phyloP scores from a whole-genome alignment of 2,888 invertebrate genomes.

The Cepaea hortensis region DNA sequence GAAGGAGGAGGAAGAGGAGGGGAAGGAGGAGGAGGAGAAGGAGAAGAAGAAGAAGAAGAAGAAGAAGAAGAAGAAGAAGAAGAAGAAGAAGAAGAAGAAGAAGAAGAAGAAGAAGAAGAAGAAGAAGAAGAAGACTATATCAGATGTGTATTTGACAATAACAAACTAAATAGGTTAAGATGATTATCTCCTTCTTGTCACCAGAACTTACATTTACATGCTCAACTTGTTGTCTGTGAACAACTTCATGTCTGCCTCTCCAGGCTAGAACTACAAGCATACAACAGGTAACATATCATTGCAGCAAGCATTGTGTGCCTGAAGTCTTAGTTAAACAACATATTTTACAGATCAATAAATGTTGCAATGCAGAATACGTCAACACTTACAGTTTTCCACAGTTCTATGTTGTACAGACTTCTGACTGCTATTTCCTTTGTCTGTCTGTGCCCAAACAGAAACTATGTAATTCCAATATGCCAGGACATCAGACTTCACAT shows the following conservation, averaged over 20 bases:
- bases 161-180: too few relatives aligned
- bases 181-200: too few relatives aligned
- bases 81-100: constrained; percentile 7
- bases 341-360: background rate
- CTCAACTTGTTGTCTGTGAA: too few relatives aligned
- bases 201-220: too few relatives aligned
- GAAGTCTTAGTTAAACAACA: background rate
- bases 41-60: constrained; percentile 6
- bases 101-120: constrained; percentile 9
- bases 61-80: constrained; percentile 7
- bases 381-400: background rate
- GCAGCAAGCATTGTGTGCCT: background rate
- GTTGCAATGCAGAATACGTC: background rate
- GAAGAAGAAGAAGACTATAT: constrained; percentile 19
- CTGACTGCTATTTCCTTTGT: background rate
- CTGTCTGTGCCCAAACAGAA: background rate
- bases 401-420: background rate
- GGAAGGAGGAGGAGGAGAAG: constrained; percentile 5
- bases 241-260: too few relatives aligned
- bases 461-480: constrained; percentile 15
- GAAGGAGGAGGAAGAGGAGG: background rate
- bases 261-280: too few relatives aligned
- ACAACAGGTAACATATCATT: background rate
- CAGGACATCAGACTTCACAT: background rate
- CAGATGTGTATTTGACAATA: too few relatives aligned